A percentile compares a stretch with the other conserved stretches of the same genome.
phyloP scores from a whole-genome alignment of 2,113 vertebrate genomes.

The Leptodactylus fuscus region DNA sequence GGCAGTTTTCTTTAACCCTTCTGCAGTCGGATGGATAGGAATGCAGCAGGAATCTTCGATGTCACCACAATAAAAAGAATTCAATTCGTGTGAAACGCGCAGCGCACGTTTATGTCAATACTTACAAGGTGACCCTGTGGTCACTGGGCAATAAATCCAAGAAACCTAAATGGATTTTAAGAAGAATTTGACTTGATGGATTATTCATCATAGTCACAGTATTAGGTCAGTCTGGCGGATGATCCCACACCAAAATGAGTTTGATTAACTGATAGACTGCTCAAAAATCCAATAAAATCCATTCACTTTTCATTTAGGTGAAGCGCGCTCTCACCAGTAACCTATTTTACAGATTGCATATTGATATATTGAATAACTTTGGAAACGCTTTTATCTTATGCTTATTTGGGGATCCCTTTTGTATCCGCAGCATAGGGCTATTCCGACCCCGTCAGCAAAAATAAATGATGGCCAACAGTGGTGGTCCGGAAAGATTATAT shows the following conservation, averaged over 20 bases:
- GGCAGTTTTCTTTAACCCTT: constrained; percentile 49
- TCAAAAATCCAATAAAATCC: neutral
- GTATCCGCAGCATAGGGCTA: too few relatives aligned
- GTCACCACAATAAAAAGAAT: neutral
- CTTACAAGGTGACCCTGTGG: constrained; percentile 12
- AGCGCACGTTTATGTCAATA: neutral
- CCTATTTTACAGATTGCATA: neutral
- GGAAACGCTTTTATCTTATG: neutral
- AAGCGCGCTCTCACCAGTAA: neutral
- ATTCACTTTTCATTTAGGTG: neutral
- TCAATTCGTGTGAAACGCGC: neutral
- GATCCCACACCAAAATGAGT: neutral
- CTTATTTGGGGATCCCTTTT: too few relatives aligned
- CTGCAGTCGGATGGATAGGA: neutral
- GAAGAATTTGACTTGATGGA: neutral
- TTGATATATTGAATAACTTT: neutral
- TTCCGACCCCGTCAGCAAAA: neutral
- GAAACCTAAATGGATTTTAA: neutral
- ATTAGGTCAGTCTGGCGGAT: neutral
- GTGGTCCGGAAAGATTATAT: too few relatives aligned
- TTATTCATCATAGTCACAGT: neutral
- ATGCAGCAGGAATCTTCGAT: neutral
- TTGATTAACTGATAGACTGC: neutral
- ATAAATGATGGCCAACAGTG: too few relatives aligned
- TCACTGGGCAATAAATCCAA: neutral